Evolutionary conservation across 2,888 invertebrate genomes (phyloP).

Genomic region (Schrankia costaestrigalis): DNA sequence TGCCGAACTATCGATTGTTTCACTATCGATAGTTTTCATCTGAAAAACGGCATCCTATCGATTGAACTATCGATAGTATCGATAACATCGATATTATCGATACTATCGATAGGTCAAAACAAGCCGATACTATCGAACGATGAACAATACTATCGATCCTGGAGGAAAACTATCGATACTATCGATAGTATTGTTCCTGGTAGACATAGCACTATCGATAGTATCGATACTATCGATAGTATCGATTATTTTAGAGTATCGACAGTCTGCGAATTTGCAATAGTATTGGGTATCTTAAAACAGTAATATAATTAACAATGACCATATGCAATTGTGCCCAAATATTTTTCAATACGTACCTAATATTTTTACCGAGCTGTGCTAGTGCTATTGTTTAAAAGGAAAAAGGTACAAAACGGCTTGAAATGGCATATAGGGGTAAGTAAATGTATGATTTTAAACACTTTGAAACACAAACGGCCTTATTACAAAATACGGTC

Average conservation of each 20-base stretch:
- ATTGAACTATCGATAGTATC: too few species aligned
- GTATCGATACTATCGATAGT: not conserved
- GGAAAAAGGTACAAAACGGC: too few species aligned
- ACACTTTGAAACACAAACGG: constrained; percentile 1
- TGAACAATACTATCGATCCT: not conserved
- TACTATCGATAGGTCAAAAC: too few species aligned
- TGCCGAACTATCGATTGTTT: too few species aligned
- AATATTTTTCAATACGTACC: too few species aligned
- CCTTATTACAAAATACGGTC: too few species aligned
- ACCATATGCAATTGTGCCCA: too few species aligned
- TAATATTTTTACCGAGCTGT: not conserved
- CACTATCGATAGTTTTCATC: too few species aligned
- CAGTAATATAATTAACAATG: not conserved
- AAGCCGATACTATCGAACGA: too few species aligned
- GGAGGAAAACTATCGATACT: constrained; percentile 1
- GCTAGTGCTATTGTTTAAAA: not conserved
- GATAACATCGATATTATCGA: too few species aligned
- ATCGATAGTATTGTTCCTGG: constrained; percentile 1
- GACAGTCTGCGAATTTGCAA: not conserved
- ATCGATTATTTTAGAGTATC: too few species aligned
- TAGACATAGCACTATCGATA: constrained; percentile 1
- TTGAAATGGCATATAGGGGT: not conserved
- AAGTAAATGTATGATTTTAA: not conserved
- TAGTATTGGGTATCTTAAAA: not conserved
- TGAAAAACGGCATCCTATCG: too few species aligned